phyloP scores from a whole-genome alignment of 2,888 invertebrate species.

The Rhyacophila evoluta region DNA sequence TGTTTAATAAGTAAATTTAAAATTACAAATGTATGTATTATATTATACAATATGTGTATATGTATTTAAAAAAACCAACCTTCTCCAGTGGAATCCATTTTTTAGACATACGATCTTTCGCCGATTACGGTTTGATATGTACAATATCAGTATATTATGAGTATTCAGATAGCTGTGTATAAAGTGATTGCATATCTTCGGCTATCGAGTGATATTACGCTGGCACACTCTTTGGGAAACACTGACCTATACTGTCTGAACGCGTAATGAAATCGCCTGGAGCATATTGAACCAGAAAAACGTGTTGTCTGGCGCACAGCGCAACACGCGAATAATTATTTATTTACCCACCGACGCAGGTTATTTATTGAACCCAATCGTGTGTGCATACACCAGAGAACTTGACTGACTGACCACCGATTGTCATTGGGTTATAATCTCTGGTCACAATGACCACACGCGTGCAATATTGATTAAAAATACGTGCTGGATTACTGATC shows the following conservation, averaged over 20 bases:
- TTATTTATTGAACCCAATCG: neutral
- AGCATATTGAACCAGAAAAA: neutral
- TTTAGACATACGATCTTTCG: too few species aligned
- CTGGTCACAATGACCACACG: neutral
- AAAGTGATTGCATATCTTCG: too few species aligned
- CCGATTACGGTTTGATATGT: too few species aligned
- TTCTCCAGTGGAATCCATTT: too few species aligned
- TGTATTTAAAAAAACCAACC: too few species aligned
- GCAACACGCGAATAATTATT: neutral
- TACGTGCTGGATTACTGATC: too few species aligned
- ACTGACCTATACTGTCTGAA: constrained; percentile 15
- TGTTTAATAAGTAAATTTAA: too few species aligned
- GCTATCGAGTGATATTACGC: neutral
- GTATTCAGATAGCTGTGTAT: too few species aligned
- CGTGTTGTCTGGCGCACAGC: neutral
- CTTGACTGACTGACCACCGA: constrained; percentile 9
- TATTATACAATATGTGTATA: too few species aligned
- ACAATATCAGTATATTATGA: too few species aligned
- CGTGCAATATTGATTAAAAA: too few species aligned
- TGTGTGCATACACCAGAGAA: neutral
- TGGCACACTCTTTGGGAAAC: constrained; percentile 13
- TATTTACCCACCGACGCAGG: neutral
- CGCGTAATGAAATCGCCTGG: neutral
- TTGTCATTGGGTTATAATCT: neutral
- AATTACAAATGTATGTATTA: too few species aligned